Conservation (phyloP, 2,797 vertebrate species). For the Buphagus erythrorhynchus region DNA sequence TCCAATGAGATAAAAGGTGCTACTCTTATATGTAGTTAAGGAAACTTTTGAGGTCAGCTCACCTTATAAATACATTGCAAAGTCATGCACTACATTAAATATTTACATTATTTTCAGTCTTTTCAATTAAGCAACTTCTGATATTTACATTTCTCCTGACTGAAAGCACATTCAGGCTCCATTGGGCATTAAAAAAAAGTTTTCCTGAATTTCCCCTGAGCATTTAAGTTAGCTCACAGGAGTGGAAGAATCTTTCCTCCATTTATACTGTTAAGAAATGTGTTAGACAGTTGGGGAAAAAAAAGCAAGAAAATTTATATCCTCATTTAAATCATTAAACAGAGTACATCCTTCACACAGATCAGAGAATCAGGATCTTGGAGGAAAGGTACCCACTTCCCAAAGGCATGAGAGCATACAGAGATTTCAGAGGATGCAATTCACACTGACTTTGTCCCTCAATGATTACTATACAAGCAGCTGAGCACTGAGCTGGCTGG, state of each 20-base stretch:
- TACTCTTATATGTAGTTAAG: slow-evolving; percentile 32
- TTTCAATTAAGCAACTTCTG: slow-evolving; percentile 44
- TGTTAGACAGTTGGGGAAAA: rapidly evolving
- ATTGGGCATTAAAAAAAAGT: not conserved
- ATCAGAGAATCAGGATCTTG: not conserved
- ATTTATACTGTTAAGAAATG: not conserved
- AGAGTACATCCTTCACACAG: not conserved
- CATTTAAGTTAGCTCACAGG: not conserved
- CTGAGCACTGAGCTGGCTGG: not conserved
- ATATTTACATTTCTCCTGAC: slow-evolving; percentile 55
- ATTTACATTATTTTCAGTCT: slow-evolving; percentile 60
- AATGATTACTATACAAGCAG: rapidly evolving
- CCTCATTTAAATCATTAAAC: not conserved
- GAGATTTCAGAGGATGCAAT: not conserved
- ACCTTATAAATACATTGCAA: slow-evolving; percentile 68
- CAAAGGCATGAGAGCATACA: not conserved
- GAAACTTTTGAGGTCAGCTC: slow-evolving; percentile 55
- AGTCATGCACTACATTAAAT: slow-evolving; percentile 49
- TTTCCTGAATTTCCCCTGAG: not conserved
- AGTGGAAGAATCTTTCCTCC: not conserved
- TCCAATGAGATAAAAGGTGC: slow-evolving; percentile 60
- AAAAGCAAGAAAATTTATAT: not conserved
- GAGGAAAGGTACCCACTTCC: not conserved
- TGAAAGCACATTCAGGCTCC: slow-evolving; percentile 21
- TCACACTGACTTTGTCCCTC: not conserved